Percentiles rank a stretch among this genome's conserved stretches.
Conservation (phyloP, 2,888 invertebrate species). For the Azorinus chamasolen region DNA sequence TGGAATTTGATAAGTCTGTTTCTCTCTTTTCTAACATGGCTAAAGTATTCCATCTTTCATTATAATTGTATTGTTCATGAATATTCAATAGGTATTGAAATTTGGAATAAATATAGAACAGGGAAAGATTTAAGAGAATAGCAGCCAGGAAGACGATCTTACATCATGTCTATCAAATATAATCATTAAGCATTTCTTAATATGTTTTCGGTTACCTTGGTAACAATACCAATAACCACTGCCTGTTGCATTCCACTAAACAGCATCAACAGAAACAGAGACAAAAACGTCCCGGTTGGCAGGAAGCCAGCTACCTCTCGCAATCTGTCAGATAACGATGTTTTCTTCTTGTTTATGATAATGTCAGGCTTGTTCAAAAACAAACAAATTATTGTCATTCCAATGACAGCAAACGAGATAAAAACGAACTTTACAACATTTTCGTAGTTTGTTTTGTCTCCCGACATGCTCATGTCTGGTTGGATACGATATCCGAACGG, state of each 20-base stretch:
- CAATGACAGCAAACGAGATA: conserved; percentile 75
- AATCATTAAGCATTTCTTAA: no score
- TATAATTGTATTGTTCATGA: no score
- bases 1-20: no score
- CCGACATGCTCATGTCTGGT: conserved; percentile 44
- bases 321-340: conserved; percentile 69
- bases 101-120: no score
- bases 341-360: conserved; percentile 72
- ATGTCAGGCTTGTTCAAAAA: conserved; percentile 81
- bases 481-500: conserved; percentile 63
- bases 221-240: conserved; percentile 78
- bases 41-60: no score
- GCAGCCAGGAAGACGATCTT: no score
- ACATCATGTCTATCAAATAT: no score
- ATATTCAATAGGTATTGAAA: no score
- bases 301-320: conserved; percentile 68
- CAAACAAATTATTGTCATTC: conserved; percentile 76
- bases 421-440: conserved; percentile 78
- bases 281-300: conserved; percentile 70
- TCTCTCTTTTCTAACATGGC: no score
- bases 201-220: conserved; percentile 76
- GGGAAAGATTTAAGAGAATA: no score
- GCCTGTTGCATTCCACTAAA: conserved; percentile 81
- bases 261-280: conserved; percentile 73
- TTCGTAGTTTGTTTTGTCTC: conserved; percentile 68